phyloP scores from a whole-genome alignment of 2,113 vertebrate species.

The Mobula hypostoma region DNA sequence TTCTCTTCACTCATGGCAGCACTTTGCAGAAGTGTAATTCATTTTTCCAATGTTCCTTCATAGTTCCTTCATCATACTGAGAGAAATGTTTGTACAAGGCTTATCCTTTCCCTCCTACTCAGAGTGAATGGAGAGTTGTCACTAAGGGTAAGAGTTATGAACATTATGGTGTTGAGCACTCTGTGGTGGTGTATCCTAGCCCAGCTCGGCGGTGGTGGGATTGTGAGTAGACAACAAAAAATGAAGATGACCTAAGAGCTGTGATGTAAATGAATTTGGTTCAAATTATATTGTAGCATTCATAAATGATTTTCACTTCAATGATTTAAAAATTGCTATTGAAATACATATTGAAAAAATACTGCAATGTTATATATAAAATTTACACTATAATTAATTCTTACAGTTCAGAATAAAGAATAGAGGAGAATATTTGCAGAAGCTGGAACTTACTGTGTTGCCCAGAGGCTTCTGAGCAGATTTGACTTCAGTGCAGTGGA shows the following conservation, averaged over 20 bases:
- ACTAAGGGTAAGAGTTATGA: no score
- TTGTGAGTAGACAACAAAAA: neutral
- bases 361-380: neutral
- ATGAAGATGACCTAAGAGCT: neutral
- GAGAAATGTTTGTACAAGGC: neutral
- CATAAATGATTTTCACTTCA: neutral
- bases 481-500: neutral
- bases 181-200: no score
- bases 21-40: conserved; percentile 17
- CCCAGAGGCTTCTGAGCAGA: neutral
- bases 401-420: neutral
- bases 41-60: neutral
- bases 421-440: neutral
- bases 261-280: neutral
- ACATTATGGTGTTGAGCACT: no score
- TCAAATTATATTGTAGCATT: neutral
- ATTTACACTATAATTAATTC: neutral
- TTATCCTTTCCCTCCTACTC: no score
- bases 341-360: neutral
- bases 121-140: no score
- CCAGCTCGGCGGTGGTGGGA: no score
- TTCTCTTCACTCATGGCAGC: neutral
- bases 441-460: neutral
- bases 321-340: neutral
- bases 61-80: neutral